Percentiles rank a stretch among this genome's conserved stretches.
These are phyloP conservation scores for Plutomurus gul DNA, from an alignment of 1,140 invertebrate species.

Conservation along the genomic window DNA sequence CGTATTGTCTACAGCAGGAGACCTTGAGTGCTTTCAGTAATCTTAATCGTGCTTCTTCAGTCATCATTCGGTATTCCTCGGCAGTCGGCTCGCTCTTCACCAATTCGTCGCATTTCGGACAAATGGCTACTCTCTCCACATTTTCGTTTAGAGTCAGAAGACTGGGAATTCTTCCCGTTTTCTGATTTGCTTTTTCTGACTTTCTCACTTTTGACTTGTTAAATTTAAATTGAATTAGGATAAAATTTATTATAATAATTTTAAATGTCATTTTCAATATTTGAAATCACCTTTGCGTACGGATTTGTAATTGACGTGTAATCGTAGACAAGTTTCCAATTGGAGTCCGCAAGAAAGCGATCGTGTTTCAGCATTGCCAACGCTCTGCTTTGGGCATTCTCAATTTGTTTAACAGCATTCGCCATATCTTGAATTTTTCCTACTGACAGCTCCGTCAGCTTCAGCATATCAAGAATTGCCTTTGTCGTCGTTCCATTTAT, in stretches of 20 bases:
- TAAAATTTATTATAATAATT: not conserved
- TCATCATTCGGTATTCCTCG: slow-evolving; percentile 45
- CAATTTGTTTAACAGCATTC: slow-evolving; percentile 57
- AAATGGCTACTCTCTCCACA: not conserved
- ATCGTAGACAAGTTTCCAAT: slow-evolving; percentile 50
- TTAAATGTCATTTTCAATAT: not conserved
- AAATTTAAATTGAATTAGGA: not conserved
- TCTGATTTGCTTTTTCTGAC: not conserved
- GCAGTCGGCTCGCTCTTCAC: slow-evolving; percentile 34
- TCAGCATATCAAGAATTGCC: slow-evolving; percentile 57
- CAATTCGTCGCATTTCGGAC: slow-evolving; percentile 32
- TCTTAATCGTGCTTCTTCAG: slow-evolving; percentile 50
- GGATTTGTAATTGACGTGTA: slow-evolving; percentile 54
- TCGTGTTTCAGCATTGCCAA: slow-evolving; percentile 44
- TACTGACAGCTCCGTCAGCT: slow-evolving; percentile 58
- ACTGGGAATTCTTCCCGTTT: slow-evolving; percentile 29
- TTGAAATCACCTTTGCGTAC: slow-evolving; percentile 40
- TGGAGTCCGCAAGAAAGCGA: slow-evolving; percentile 49
- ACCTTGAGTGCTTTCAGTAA: slow-evolving; percentile 49
- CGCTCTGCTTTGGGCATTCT: slow-evolving; percentile 33
- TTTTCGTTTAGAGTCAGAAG: not conserved
- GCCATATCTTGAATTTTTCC: slow-evolving; percentile 59
- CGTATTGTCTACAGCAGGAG: slow-evolving; percentile 54
- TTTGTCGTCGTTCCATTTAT: slow-evolving; percentile 60
- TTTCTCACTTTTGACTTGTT: slow-evolving; percentile 35